Conservation (phyloP, 2,113 vertebrate species). For the Himantopus leucocephalus region DNA sequence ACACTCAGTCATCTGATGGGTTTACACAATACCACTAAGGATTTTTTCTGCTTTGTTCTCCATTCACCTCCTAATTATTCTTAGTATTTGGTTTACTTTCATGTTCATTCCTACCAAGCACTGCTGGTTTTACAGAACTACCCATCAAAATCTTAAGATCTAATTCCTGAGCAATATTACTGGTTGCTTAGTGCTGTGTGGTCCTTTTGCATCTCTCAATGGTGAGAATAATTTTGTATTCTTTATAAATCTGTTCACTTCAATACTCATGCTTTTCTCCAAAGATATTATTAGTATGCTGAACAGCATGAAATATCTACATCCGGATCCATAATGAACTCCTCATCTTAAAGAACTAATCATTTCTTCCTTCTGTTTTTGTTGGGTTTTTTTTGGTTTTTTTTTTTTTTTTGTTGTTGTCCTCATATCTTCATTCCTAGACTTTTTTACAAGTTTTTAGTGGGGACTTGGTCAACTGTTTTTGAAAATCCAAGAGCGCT, state of each 20-base stretch:
- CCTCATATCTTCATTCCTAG: not conserved
- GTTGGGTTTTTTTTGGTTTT: not conserved
- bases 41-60: not conserved
- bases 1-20: not conserved
- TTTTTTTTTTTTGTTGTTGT: not conserved
- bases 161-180: not conserved
- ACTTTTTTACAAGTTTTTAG: not conserved
- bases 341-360: not conserved
- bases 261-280: not conserved
- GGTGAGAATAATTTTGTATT: not conserved
- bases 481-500: not conserved
- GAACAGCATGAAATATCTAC: not conserved
- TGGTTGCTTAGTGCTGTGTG: not conserved
- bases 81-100: not conserved
- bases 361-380: accelerated
- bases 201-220: not conserved
- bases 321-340: not conserved
- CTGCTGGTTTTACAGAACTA: not conserved
- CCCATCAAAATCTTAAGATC: not conserved
- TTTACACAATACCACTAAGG: not conserved
- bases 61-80: not conserved
- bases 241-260: not conserved
- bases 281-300: not conserved
- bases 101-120: not conserved
- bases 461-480: not conserved